Percentiles rank a stretch among this genome's conserved stretches.
phyloP scores from a whole-genome alignment of 1,140 invertebrate species.

The Pygmarrhopalites habei region DNA sequence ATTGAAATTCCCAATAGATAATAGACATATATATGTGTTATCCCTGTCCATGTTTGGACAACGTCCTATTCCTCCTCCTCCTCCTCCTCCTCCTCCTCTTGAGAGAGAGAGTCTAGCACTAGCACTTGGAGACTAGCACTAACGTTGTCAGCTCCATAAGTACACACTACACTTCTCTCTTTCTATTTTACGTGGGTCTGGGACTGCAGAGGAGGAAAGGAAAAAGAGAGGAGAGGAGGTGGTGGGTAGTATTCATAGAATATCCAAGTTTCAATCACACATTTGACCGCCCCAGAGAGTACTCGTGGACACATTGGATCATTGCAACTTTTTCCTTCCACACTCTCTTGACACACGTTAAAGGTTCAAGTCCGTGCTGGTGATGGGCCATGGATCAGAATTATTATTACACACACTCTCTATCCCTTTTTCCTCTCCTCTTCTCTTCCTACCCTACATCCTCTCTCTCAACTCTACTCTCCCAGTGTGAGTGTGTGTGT shows the following conservation, averaged over 20 bases:
- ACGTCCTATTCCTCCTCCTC: neutral
- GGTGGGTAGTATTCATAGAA: conserved; percentile 26
- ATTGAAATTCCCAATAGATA: conserved; percentile 36
- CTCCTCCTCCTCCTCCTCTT: conserved; percentile 1
- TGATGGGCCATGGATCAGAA: conserved; percentile 7
- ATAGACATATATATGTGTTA: conserved; percentile 9
- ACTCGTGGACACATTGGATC: conserved; percentile 23
- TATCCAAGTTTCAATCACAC: conserved; percentile 34
- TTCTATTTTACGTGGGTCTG: too few species aligned
- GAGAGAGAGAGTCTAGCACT: too few species aligned
- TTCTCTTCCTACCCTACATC: neutral
- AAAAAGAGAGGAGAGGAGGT: too few species aligned
- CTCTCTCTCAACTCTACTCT: neutral
- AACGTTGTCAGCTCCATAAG: too few species aligned
- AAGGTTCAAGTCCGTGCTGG: neutral
- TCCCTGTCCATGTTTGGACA: conserved; percentile 1
- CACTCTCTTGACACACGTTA: conserved; percentile 33
- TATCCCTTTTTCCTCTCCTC: neutral
- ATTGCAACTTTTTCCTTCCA: conserved; percentile 20
- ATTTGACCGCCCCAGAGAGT: conserved; percentile 29
- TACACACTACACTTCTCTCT: neutral
- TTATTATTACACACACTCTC: conserved; percentile 13
- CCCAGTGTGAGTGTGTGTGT: too few species aligned
- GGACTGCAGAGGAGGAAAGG: too few species aligned
- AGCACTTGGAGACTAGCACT: too few species aligned